Percentiles rank a stretch among this genome's conserved stretches.
These are phyloP conservation scores for Papilio demoleus DNA, from an alignment of 2,888 invertebrate species.

Conservation along the genomic window DNA sequence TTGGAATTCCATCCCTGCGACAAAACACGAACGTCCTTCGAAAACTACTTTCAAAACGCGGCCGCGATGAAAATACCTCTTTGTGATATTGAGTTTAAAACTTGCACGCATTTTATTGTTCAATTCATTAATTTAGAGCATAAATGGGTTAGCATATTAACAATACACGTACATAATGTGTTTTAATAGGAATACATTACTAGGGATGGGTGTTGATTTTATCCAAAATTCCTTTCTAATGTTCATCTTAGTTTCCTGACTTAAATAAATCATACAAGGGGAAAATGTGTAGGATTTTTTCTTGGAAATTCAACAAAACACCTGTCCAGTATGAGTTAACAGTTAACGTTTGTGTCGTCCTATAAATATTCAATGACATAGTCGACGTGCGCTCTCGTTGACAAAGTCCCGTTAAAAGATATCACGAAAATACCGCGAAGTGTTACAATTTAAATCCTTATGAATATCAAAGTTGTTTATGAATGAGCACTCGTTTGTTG, in stretches of 20 bases:
- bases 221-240: too few species aligned
- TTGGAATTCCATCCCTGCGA: slow-evolving; percentile 15
- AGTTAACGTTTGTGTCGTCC: slow-evolving; percentile 9
- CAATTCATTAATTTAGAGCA: background rate
- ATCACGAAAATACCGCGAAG: slow-evolving; percentile 25
- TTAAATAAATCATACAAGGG: background rate
- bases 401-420: slow-evolving; percentile 52
- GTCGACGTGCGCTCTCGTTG: slow-evolving; percentile 69
- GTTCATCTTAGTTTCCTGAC: background rate
- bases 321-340: slow-evolving; percentile 17
- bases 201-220: too few species aligned
- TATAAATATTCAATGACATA: slow-evolving; percentile 29
- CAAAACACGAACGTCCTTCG: slow-evolving; percentile 15
- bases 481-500: slow-evolving; percentile 68
- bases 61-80: slow-evolving; percentile 4
- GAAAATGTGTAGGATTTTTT: background rate
- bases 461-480: slow-evolving; percentile 58
- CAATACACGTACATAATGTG: too few species aligned
- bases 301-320: slow-evolving; percentile 6
- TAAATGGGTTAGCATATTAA: background rate
- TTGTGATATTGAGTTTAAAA: background rate
- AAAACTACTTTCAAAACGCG: slow-evolving; percentile 17
- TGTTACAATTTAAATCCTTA: slow-evolving; percentile 40
- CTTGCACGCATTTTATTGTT: background rate
- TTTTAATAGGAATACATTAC: too few species aligned